Evolutionary conservation across 2,113 vertebrate genomes (phyloP).

Genomic region (Vombatus ursinus): DNA sequence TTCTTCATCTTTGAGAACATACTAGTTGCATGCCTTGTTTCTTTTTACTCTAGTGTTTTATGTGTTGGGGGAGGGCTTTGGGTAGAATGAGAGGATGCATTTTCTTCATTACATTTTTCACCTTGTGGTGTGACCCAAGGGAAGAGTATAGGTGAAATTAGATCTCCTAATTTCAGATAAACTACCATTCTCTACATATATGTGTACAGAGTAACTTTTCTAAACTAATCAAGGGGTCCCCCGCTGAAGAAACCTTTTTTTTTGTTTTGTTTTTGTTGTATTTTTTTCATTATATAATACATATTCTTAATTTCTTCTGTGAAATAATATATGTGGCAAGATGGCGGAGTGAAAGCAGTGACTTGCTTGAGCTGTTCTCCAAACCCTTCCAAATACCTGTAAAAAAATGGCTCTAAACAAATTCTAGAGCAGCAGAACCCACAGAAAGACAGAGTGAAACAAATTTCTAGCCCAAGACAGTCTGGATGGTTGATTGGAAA

Average conservation of each 20-base stretch:
- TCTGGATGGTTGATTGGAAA: too few relatives aligned
- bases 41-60: neutral
- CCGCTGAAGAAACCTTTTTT: neutral
- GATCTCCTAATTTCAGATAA: neutral
- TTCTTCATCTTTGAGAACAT: neutral
- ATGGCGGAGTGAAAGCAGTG: too few relatives aligned
- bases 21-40: neutral
- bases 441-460: too few relatives aligned
- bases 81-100: neutral
- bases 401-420: too few relatives aligned
- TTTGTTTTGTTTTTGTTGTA: too few relatives aligned
- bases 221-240: neutral
- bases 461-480: too few relatives aligned
- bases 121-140: neutral
- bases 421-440: too few relatives aligned
- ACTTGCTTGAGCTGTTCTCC: too few relatives aligned
- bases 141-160: neutral
- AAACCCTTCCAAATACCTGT: too few relatives aligned
- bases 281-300: neutral
- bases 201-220: neutral
- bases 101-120: neutral
- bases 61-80: neutral
- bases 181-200: neutral
- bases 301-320: neutral
- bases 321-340: neutral